phyloP scores from a whole-genome alignment of 2,797 vertebrate genomes.

The Sphenodon punctatus region DNA sequence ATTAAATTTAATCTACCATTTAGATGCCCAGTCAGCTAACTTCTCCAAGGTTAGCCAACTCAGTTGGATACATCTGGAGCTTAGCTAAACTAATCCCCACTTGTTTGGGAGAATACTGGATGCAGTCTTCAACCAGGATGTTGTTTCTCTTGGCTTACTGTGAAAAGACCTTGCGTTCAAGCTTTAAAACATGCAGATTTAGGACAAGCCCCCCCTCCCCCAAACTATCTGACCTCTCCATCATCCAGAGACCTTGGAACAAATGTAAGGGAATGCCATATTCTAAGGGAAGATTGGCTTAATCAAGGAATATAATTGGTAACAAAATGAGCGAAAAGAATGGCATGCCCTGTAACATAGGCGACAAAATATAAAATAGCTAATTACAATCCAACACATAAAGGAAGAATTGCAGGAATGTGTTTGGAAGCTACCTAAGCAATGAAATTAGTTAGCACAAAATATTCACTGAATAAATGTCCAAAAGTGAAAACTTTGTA shows the following conservation, averaged over 20 bases:
- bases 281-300: too few relatives aligned
- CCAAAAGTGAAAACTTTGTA: neutral
- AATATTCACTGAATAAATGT: neutral
- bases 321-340: too few relatives aligned
- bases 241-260: neutral
- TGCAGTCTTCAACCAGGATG: neutral
- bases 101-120: neutral
- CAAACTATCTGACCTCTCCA: neutral
- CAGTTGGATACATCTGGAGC: neutral
- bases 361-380: neutral
- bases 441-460: neutral
- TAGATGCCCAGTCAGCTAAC: too few relatives aligned
- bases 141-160: neutral
- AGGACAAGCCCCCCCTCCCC: too few relatives aligned
- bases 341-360: neutral
- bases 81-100: neutral
- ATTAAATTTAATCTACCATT: too few relatives aligned
- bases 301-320: neutral
- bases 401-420: neutral
- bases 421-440: neutral
- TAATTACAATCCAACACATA: neutral
- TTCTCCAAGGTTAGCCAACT: neutral
- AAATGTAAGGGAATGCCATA: too few relatives aligned
- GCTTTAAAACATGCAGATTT: neutral
- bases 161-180: neutral